Evolutionary conservation across 2,113 vertebrate species (phyloP).

Genomic region (Chlorodrepanis virens): DNA sequence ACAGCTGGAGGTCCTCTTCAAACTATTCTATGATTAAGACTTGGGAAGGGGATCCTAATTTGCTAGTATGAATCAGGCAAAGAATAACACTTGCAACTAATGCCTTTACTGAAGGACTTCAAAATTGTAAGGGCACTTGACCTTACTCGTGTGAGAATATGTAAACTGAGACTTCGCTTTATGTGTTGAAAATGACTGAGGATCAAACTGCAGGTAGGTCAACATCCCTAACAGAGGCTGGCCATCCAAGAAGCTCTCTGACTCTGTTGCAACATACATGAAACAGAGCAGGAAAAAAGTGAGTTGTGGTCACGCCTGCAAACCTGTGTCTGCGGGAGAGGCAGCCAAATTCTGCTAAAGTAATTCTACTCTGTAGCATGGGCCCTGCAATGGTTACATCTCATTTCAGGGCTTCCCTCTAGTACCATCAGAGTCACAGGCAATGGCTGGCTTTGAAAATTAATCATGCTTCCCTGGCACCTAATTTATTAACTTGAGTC

Average conservation of each 20-base stretch:
- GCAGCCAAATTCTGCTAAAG: background rate
- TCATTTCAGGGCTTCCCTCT: background rate
- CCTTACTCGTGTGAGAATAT: accelerated
- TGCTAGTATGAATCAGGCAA: background rate
- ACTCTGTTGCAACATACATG: background rate
- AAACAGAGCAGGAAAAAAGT: background rate
- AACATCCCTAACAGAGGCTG: background rate
- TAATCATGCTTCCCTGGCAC: background rate
- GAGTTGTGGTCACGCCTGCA: background rate
- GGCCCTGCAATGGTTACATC: background rate
- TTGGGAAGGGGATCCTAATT: background rate
- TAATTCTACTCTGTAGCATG: background rate
- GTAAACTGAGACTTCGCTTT: background rate
- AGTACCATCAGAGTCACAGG: background rate
- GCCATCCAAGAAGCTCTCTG: background rate
- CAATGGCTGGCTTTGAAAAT: background rate
- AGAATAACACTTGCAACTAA: background rate
- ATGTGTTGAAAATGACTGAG: accelerated
- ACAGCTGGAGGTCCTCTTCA: background rate
- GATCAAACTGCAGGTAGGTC: background rate
- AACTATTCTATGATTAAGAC: background rate
- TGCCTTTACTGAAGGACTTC: background rate
- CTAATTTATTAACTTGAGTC: background rate
- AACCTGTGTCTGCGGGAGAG: background rate
- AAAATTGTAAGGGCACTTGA: background rate